Evolutionary conservation across 2,113 vertebrate genomes (phyloP).

Genomic region (Sander vitreus): DNA sequence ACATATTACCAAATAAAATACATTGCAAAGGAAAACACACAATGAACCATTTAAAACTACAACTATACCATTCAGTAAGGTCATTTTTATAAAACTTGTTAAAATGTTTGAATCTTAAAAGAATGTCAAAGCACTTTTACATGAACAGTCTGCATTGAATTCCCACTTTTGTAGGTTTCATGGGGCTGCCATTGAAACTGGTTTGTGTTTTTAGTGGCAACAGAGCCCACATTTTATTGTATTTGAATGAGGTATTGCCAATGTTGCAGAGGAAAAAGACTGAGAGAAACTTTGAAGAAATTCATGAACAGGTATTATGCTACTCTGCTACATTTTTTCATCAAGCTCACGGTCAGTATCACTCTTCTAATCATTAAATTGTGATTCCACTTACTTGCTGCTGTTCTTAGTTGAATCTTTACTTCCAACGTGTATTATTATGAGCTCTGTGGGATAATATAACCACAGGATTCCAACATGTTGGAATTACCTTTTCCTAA

Average conservation of each 20-base stretch:
- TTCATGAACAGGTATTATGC: not conserved
- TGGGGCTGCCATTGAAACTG: not conserved
- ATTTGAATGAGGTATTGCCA: not conserved
- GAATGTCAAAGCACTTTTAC: not conserved
- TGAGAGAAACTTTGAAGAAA: not conserved
- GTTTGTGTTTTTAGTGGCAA: slow-evolving; percentile 7
- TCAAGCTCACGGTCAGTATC: not conserved
- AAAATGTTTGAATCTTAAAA: slow-evolving; percentile 23
- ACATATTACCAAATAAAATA: not conserved
- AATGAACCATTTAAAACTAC: not conserved
- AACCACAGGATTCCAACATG: slow-evolving; percentile 60
- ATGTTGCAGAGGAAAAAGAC: not conserved
- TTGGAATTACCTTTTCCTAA: slow-evolving; percentile 61
- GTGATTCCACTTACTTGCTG: not conserved
- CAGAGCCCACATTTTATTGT: not conserved
- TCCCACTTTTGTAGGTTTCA: slow-evolving; percentile 5
- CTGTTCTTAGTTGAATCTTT: not conserved
- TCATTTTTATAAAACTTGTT: not conserved
- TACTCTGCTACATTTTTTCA: not conserved
- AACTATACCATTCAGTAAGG: not conserved
- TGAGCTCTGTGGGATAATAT: slow-evolving; percentile 58
- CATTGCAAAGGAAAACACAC: not conserved
- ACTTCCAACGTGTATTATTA: slow-evolving; percentile 30
- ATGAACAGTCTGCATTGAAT: not conserved
- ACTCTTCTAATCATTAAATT: not conserved